Evolutionary conservation across 2,113 vertebrate genomes (phyloP).

Genomic region (Leptobrachium ailaonicum): DNA sequence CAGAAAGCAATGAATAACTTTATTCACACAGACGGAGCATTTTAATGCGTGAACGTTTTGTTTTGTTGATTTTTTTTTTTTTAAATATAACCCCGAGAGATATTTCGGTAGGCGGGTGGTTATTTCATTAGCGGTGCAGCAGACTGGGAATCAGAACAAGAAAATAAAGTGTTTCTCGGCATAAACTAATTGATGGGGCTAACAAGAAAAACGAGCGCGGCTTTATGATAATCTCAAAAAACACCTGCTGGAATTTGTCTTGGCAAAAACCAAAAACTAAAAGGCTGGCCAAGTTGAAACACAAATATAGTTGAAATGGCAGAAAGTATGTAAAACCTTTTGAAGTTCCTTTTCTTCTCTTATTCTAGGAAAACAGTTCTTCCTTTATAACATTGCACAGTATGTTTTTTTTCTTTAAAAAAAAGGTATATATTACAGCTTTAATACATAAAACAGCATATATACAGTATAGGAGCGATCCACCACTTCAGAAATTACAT

Average conservation of each 20-base stretch:
- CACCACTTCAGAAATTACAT: too few species aligned
- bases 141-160: conserved; percentile 21
- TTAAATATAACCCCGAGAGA: not conserved
- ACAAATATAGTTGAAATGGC: conserved; percentile 45
- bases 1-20: not conserved
- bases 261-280: conserved; percentile 34
- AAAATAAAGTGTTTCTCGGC: conserved; percentile 39
- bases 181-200: conserved; percentile 39
- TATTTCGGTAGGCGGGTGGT: conserved; percentile 7
- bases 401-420: not conserved
- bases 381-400: conserved; percentile 19
- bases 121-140: conserved; percentile 8
- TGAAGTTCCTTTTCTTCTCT: conserved; percentile 42
- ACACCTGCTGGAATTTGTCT: conserved; percentile 51
- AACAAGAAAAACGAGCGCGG: conserved; percentile 20
- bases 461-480: too few species aligned
- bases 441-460: too few species aligned
- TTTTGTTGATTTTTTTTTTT: not conserved
- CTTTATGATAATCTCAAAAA: conserved; percentile 45
- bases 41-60: not conserved
- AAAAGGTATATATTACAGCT: conserved; percentile 29
- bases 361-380: conserved; percentile 32
- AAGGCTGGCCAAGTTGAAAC: conserved; percentile 45
- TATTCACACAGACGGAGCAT: conserved; percentile 5
- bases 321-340: conserved; percentile 45